Percentiles rank a stretch among this genome's conserved stretches.
Evolutionary conservation across 2,797 vertebrate species (phyloP).

Genomic region (Notolabrus celidotus): DNA sequence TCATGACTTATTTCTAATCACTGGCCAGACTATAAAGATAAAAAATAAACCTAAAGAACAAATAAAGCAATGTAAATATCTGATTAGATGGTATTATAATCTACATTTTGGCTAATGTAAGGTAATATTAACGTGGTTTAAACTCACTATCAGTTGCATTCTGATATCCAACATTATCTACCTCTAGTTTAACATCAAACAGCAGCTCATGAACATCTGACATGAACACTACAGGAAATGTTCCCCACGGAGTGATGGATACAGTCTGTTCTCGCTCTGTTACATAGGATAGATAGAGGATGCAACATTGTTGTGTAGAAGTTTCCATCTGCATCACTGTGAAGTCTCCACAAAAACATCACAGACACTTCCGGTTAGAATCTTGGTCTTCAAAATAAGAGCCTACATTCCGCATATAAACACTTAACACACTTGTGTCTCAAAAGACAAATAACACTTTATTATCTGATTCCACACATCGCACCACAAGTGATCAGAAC

Average conservation of each 20-base stretch:
- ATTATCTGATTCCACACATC: too few species aligned
- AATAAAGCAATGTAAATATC: not conserved
- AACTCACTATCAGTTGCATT: constrained; percentile 1
- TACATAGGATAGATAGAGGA: constrained; percentile 25
- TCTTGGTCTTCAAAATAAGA: constrained; percentile 60
- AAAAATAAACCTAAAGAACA: not conserved
- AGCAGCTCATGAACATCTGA: constrained; percentile 12
- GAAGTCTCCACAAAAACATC: not conserved
- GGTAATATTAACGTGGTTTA: not conserved
- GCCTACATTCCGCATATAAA: not conserved
- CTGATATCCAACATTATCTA: not conserved
- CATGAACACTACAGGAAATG: not conserved
- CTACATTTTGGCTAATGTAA: not conserved
- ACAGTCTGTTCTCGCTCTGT: constrained; percentile 4
- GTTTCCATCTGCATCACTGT: constrained; percentile 49
- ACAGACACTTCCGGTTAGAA: not conserved
- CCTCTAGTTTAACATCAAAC: not conserved
- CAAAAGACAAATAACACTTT: too few species aligned
- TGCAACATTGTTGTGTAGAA: constrained; percentile 28
- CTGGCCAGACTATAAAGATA: too few species aligned
- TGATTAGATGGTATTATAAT: not conserved
- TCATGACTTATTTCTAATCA: too few species aligned
- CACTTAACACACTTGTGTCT: too few species aligned
- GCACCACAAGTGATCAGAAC: too few species aligned
- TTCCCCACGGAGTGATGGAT: constrained; percentile 2